Evolutionary conservation across 53 echinoderm and acorn worm genomes (phyloP).

Genomic region (Luidia sarsii): DNA sequence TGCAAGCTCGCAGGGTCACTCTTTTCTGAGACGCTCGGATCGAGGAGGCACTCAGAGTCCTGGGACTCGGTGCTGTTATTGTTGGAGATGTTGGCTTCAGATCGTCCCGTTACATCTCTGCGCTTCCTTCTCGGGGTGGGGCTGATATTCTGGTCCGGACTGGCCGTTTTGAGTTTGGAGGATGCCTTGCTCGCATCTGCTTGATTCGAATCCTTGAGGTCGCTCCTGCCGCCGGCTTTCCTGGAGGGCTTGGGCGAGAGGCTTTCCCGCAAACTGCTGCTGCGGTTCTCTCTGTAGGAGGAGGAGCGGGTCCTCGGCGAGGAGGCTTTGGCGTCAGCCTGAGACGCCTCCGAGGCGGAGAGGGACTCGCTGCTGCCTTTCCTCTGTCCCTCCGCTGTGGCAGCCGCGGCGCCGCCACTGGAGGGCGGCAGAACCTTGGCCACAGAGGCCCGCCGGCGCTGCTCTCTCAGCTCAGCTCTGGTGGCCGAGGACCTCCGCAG

Average conservation of each 20-base stretch:
- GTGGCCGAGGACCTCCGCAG: slow-evolving; percentile 26
- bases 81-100: slow-evolving; percentile 7
- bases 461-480: slow-evolving; percentile 2
- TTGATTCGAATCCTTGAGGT: too few relatives aligned
- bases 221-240: not conserved
- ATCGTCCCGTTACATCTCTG: slow-evolving; percentile 7
- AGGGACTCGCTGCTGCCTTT: not conserved
- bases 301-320: slow-evolving; percentile 14
- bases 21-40: not conserved
- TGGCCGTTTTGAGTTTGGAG: too few relatives aligned
- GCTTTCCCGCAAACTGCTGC: slow-evolving; percentile 16
- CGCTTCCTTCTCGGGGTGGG: slow-evolving; percentile 29
- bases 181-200: too few relatives aligned
- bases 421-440: slow-evolving; percentile 1
- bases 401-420: not conserved
- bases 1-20: slow-evolving; percentile 3
- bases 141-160: too few relatives aligned
- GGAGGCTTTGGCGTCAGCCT: slow-evolving; percentile 10
- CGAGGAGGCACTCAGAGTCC: not conserved
- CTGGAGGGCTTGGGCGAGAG: not conserved
- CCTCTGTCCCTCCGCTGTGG: slow-evolving; percentile 1
- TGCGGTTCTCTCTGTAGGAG: slow-evolving; percentile 29
- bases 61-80: slow-evolving; percentile 3
- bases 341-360: slow-evolving; percentile 9
- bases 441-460: not conserved